phyloP scores from a whole-genome alignment of 2,888 invertebrate species.

The Brachyptera risi region DNA sequence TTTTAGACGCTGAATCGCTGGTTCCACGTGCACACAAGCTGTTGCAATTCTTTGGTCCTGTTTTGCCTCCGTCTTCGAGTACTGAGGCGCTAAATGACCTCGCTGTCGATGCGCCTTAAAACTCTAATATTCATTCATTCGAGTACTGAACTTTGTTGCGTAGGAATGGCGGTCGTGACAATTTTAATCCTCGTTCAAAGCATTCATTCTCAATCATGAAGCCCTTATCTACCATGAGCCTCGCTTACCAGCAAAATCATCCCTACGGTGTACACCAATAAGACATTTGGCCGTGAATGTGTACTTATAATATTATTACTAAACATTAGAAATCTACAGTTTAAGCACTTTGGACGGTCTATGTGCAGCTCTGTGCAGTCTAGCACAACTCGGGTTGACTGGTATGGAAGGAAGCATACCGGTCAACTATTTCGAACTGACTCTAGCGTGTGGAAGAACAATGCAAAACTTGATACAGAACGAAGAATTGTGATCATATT shows the following conservation, averaged over 20 bases:
- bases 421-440: conserved; percentile 25
- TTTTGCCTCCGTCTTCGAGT: neutral
- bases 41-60: neutral
- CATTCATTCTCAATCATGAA: conserved; percentile 3
- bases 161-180: conserved; percentile 5
- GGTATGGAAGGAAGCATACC: conserved; percentile 13
- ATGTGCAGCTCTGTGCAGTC: conserved; percentile 10
- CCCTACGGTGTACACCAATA: conserved; percentile 31
- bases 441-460: conserved; percentile 26
- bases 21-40: conserved; percentile 1
- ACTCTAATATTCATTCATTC: no score
- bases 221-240: conserved; percentile 10
- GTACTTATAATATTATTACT: conserved; percentile 31
- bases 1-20: neutral
- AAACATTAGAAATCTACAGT: conserved; percentile 26
- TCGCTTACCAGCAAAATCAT: conserved; percentile 30
- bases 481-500: conserved; percentile 13
- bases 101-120: no score
- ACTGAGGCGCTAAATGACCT: no score
- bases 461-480: conserved; percentile 17
- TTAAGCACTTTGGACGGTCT: neutral
- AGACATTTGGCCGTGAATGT: conserved; percentile 32
- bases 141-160: neutral
- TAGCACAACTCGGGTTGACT: conserved; percentile 27
- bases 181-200: neutral